phyloP scores from a whole-genome alignment of 2,888 invertebrate species.

The Cephalotes varians region DNA sequence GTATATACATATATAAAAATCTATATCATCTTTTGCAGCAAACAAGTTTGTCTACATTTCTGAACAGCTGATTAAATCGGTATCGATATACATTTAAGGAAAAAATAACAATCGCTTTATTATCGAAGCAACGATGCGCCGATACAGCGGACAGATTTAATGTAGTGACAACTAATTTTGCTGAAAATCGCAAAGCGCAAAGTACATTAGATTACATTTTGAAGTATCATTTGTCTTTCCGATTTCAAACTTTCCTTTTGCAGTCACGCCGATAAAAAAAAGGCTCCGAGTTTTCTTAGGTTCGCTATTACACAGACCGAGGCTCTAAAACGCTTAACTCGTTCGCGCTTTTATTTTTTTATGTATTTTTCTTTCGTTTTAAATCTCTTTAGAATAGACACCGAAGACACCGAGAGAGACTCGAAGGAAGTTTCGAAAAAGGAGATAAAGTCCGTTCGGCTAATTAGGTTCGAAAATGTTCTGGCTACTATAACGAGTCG shows the following conservation, averaged over 20 bases:
- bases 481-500: slow-evolving; percentile 72
- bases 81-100: slow-evolving; percentile 23
- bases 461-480: slow-evolving; percentile 69
- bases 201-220: background rate
- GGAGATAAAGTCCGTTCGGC: slow-evolving; percentile 72
- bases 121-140: slow-evolving; percentile 56
- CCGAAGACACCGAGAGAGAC: slow-evolving; percentile 79
- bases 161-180: slow-evolving; percentile 58
- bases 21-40: slow-evolving; percentile 1
- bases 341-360: slow-evolving; percentile 49
- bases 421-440: slow-evolving; percentile 77
- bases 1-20: background rate
- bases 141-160: slow-evolving; percentile 48
- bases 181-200: slow-evolving; percentile 52
- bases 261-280: slow-evolving; percentile 59
- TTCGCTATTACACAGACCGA: slow-evolving; percentile 72
- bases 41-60: background rate
- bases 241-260: slow-evolving; percentile 25
- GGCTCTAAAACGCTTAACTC: slow-evolving; percentile 70
- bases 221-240: background rate
- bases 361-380: slow-evolving; percentile 62
- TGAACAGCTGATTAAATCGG: slow-evolving; percentile 17
- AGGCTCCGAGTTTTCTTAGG: slow-evolving; percentile 54
- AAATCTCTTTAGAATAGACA: slow-evolving; percentile 79
- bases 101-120: slow-evolving; percentile 42